Evolutionary conservation across 1,140 invertebrate species (phyloP).

Genomic region (Centruroides sculpturatus): DNA sequence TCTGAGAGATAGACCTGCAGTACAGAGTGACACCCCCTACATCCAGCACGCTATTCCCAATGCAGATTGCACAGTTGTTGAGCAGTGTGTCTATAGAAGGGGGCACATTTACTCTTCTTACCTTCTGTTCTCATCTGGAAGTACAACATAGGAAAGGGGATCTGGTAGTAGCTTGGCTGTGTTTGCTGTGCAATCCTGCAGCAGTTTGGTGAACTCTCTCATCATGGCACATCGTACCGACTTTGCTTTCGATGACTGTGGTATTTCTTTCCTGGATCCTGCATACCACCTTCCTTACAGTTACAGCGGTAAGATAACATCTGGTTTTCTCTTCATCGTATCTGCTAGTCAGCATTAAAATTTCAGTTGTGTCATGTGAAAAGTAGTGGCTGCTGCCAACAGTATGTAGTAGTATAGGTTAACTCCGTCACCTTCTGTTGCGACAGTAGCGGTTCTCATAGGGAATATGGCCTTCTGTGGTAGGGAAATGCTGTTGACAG

Average conservation of each 20-base stretch:
- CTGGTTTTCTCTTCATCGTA: background rate
- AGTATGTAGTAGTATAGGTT: too few species aligned
- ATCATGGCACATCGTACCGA: slow-evolving; percentile 13
- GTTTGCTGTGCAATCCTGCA: background rate
- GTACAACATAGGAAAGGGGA: background rate
- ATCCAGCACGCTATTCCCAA: background rate
- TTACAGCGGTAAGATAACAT: slow-evolving; percentile 5
- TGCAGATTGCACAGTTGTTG: background rate
- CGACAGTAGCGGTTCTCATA: too few species aligned
- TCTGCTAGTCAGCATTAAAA: background rate
- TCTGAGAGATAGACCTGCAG: background rate
- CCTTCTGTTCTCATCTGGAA: background rate
- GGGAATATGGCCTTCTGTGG: too few species aligned
- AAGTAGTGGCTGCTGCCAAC: background rate
- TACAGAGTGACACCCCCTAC: background rate
- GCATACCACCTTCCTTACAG: slow-evolving; percentile 13
- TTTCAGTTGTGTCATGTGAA: background rate
- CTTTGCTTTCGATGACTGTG: slow-evolving; percentile 15
- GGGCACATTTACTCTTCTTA: background rate
- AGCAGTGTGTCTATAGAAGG: background rate
- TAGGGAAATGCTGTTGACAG: too few species aligned
- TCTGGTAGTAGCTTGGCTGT: background rate
- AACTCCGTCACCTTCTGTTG: too few species aligned
- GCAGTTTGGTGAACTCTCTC: background rate
- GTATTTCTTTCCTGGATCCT: slow-evolving; percentile 13